phyloP scores from a whole-genome alignment of 2,888 invertebrate species.

The Zaprionus bogoriensis region DNA sequence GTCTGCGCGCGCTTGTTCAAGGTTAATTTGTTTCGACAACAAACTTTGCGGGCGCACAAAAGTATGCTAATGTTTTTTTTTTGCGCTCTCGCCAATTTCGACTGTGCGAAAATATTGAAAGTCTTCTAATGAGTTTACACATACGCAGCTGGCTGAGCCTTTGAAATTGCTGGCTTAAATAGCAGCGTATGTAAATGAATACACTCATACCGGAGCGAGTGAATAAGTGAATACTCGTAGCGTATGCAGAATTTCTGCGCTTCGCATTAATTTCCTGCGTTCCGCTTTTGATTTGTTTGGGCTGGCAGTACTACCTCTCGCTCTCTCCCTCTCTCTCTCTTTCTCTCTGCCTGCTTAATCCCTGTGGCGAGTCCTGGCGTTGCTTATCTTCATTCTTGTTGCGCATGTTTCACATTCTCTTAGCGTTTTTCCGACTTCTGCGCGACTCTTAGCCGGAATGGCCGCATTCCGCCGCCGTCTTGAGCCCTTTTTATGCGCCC shows the following conservation, averaged over 20 bases:
- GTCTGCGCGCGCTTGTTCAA: slow-evolving; percentile 45
- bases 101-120: slow-evolving; percentile 55
- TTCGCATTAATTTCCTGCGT: background rate
- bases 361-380: slow-evolving; percentile 38
- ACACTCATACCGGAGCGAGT: background rate
- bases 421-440: slow-evolving; percentile 16
- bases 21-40: slow-evolving; percentile 68
- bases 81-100: slow-evolving; percentile 39
- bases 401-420: slow-evolving; percentile 59
- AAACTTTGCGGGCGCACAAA: slow-evolving; percentile 54
- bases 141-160: slow-evolving; percentile 3
- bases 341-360: too few species aligned
- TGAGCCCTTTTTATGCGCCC: slow-evolving; percentile 54
- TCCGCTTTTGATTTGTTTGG: background rate
- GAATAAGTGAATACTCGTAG: background rate
- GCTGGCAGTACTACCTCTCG: too few species aligned
- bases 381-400: slow-evolving; percentile 47
- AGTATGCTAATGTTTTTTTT: slow-evolving; percentile 68
- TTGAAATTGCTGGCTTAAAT: too few species aligned
- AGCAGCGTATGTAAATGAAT: background rate
- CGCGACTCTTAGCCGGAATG: slow-evolving; percentile 11
- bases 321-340: too few species aligned
- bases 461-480: slow-evolving; percentile 29
- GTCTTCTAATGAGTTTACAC: slow-evolving; percentile 60
- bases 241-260: background rate